Evolutionary conservation across 2,888 invertebrate species (phyloP).

Genomic region (Drosophila stalkeri): DNA sequence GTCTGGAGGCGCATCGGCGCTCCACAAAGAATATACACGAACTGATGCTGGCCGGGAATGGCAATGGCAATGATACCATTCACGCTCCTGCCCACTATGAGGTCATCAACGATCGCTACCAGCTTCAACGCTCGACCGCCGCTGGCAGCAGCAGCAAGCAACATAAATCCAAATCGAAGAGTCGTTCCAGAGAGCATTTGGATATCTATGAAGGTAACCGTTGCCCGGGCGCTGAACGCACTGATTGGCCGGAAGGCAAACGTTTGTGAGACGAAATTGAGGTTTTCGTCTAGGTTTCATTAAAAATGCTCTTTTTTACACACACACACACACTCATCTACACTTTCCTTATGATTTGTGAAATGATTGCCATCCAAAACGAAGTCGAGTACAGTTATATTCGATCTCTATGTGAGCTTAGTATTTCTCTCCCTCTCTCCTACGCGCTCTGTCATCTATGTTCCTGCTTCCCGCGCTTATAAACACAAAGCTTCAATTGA

Average conservation of each 20-base stretch:
- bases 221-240: slow-evolving; percentile 70
- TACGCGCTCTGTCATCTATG: neutral
- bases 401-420: neutral
- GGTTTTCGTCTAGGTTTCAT: slow-evolving; percentile 83
- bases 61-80: slow-evolving; percentile 10
- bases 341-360: neutral
- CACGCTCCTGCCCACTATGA: slow-evolving; percentile 86
- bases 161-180: slow-evolving; percentile 63
- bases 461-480: slow-evolving; percentile 2
- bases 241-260: slow-evolving; percentile 79
- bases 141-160: slow-evolving; percentile 43
- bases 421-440: neutral
- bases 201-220: slow-evolving; percentile 73
- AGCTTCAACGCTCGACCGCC: slow-evolving; percentile 51
- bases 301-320: neutral
- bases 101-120: slow-evolving; percentile 82
- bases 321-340: neutral
- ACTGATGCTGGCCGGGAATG: slow-evolving; percentile 85
- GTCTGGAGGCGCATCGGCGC: slow-evolving; percentile 84
- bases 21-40: slow-evolving; percentile 84
- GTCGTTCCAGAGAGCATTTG: slow-evolving; percentile 71
- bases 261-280: slow-evolving; percentile 85
- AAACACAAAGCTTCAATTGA: neutral
- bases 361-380: slow-evolving; percentile 11
- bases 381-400: slow-evolving; percentile 3